A percentile compares a stretch with the other conserved stretches of the same genome.
Conservation (phyloP, 2,888 invertebrate species). For the Chirona hameri region DNA sequence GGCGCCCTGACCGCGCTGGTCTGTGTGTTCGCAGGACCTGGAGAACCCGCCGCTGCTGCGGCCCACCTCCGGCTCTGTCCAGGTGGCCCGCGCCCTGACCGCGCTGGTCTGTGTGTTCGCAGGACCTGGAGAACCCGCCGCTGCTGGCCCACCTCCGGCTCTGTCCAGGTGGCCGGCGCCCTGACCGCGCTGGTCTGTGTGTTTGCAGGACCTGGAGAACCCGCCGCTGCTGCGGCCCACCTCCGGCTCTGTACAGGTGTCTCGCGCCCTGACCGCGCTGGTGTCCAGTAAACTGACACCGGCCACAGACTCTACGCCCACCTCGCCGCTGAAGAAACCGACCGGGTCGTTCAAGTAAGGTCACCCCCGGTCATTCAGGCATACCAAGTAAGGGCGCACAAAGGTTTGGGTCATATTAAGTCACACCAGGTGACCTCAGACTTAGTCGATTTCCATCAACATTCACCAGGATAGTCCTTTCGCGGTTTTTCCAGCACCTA, state of each 20-base stretch:
- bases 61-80: not conserved
- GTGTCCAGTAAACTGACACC: not conserved
- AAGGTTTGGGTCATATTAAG: too few species aligned
- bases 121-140: slow-evolving; percentile 13
- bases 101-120: too few species aligned
- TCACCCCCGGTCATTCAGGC: too few species aligned
- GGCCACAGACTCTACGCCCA: not conserved
- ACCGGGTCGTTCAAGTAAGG: not conserved
- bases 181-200: not conserved
- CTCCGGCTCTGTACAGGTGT: not conserved
- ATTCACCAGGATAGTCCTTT: too few species aligned
- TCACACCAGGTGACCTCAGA: too few species aligned
- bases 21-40: not conserved
- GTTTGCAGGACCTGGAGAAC: not conserved
- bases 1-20: not conserved
- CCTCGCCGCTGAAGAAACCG: not conserved
- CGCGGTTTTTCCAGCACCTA: too few species aligned
- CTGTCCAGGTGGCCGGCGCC: not conserved
- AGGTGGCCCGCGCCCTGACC: not conserved
- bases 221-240: not conserved
- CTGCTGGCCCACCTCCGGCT: not conserved
- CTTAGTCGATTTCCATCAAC: too few species aligned
- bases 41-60: not conserved
- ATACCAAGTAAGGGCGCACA: too few species aligned
- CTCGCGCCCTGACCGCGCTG: not conserved